phyloP scores from a whole-genome alignment of 2,797 vertebrate species.

The Peromyscus attwateri region DNA sequence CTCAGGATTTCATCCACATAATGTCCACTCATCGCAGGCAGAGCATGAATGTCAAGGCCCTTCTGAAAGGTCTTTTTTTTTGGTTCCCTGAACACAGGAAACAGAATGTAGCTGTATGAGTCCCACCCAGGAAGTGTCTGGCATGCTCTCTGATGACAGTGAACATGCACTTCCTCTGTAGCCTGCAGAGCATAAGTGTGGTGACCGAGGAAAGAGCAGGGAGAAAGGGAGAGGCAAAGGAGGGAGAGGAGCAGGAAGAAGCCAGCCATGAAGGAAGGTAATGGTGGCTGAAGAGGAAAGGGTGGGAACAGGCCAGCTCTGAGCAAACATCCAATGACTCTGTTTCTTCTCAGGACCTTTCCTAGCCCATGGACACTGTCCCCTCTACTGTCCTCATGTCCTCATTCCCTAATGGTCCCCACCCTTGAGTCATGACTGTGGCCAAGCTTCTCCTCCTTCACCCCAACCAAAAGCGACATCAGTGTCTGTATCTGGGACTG shows the following conservation, averaged over 20 bases:
- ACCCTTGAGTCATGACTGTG: background rate
- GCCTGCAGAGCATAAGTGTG: background rate
- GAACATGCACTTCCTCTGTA: constrained; percentile 27
- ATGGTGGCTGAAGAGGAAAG: constrained; percentile 5
- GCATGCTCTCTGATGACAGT: background rate
- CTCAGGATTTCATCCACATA: background rate
- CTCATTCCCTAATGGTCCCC: background rate
- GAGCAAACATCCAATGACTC: constrained; percentile 25
- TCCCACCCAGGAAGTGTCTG: background rate
- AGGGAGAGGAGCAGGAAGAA: constrained; percentile 18
- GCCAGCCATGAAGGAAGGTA: background rate
- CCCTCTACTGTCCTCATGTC: background rate
- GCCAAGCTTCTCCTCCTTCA: background rate
- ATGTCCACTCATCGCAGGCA: background rate
- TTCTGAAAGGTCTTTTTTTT: background rate
- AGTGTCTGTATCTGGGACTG: background rate
- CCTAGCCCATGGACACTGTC: background rate
- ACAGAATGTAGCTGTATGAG: background rate
- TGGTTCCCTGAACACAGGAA: background rate
- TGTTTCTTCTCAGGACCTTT: constrained; percentile 32
- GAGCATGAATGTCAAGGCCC: background rate
- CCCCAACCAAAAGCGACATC: background rate
- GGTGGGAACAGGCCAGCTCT: background rate
- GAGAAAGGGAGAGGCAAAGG: background rate
- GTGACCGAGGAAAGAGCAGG: background rate